Evolutionary conservation across 2,797 vertebrate species (phyloP), one percentile per base, ranked within the genome.

Genomic region (Podarcis siculus): DNA sequence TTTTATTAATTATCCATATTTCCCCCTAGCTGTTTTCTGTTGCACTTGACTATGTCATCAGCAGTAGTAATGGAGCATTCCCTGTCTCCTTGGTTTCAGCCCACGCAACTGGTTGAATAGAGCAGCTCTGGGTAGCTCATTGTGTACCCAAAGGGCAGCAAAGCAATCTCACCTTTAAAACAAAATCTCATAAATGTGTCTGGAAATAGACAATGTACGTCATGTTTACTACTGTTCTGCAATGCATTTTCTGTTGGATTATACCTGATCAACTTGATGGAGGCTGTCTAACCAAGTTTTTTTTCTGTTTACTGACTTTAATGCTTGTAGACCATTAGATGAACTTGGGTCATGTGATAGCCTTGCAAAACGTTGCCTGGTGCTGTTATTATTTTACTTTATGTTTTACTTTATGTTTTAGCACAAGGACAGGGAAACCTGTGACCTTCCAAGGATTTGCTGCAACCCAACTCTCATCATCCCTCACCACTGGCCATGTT

Each of bases 51-150:
- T 3, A 9, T 83, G 85, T 66, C 55, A n/a, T 75, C 66, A 12
- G 39, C 69, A 32, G 42, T 49, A 84, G 75, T 73, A 75, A 67
- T 4, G 21, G 85, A 64, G 67, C 76, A 25, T 83, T 84, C 27
- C 85, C 45, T 25, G 58, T 87, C 76, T 79, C 89, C 85, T 79
- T 79, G 75, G 85, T 73, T 83, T 79, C 76, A 80, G 21, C 85
- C 66, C 77, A 83, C 35, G 67, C 80, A 79, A 75, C 3, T 30
- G 27, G 58, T 80, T 73, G 76, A 87, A 79, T 55, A 83, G 58
- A 89, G 78, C 73, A 12, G 35, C 37, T 89, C 35, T 3, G 15
- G 75, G 79, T 86, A 69, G 73, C 49, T 82, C 66, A 67, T 32
- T 79, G 83, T 86, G 73, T 73, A 79, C 85, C 39, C 55, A 86